Evolutionary conservation across 2,888 invertebrate species (phyloP).

Genomic region (Hololepta plana): DNA sequence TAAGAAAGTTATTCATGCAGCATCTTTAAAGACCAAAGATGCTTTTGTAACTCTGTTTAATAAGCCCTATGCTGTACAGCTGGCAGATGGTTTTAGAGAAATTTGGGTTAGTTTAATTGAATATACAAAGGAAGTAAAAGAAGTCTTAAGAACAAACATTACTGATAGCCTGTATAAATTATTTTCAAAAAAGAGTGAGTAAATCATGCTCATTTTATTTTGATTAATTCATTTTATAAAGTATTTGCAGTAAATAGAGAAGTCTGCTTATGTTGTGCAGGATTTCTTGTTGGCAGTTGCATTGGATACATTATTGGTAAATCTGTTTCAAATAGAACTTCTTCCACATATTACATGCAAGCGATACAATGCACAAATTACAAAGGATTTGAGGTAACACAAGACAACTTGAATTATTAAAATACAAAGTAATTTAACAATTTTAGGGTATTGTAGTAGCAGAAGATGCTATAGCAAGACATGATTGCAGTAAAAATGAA

Average conservation of each 20-base stretch:
- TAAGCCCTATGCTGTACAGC: constrained; percentile 14
- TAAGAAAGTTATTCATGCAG: constrained; percentile 17
- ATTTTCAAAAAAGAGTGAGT: too few species aligned
- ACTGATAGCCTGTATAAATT: too few species aligned
- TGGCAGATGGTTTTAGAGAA: constrained; percentile 14
- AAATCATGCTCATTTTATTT: too few species aligned
- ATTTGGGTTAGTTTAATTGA: constrained; percentile 12
- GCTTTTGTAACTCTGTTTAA: constrained; percentile 15
- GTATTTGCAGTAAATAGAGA: too few species aligned
- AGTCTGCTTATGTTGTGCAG: constrained; percentile 25
- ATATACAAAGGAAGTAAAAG: not conserved
- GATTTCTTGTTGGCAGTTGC: constrained; percentile 26
- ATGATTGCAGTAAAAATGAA: constrained; percentile 32
- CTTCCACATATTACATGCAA: constrained; percentile 25
- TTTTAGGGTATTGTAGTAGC: constrained; percentile 32
- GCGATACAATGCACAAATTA: constrained; percentile 29
- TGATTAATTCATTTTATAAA: too few species aligned
- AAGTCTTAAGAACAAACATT: too few species aligned
- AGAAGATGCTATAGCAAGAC: constrained; percentile 34
- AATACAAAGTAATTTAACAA: not conserved
- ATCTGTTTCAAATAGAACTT: constrained; percentile 18
- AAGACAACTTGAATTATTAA: not conserved
- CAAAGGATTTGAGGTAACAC: constrained; percentile 27
- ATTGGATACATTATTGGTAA: constrained; percentile 26
- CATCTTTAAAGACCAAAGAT: constrained; percentile 15